These are phyloP conservation scores for Gallinago jamesoni DNA, from an alignment of 2,113 vertebrate genomes.

Conservation along the genomic window DNA sequence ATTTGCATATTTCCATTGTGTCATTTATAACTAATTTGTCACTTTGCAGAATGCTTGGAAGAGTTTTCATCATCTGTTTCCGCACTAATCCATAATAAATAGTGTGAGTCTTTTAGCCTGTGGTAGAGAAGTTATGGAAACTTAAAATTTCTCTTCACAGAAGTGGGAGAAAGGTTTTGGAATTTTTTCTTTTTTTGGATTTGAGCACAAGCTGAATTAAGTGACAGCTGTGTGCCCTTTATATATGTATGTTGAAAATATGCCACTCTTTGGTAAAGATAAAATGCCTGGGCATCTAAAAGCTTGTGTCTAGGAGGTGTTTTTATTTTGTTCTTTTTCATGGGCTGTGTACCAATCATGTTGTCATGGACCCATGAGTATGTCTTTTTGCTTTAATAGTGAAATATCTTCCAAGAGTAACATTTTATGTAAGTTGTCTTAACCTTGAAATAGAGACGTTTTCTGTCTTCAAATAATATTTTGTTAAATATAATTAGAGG, in stretches of 20 bases:
- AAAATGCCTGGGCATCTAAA: neutral
- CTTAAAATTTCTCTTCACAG: neutral
- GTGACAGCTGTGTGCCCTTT: neutral
- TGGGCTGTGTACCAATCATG: neutral
- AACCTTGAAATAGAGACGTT: neutral
- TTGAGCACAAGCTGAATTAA: neutral
- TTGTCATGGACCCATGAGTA: accelerated
- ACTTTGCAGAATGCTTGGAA: neutral
- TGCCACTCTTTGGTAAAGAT: neutral
- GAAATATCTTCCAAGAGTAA: neutral
- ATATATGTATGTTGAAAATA: neutral
- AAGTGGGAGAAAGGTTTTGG: neutral
- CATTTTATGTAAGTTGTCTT: neutral
- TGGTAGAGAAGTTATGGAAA: neutral
- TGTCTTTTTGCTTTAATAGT: neutral
- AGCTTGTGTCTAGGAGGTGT: neutral
- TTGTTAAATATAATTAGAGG: neutral
- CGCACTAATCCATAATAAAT: neutral
- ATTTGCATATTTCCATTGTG: neutral
- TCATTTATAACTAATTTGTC: neutral
- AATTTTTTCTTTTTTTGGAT: neutral
- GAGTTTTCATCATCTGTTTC: neutral
- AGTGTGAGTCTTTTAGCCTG: neutral
- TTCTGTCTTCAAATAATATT: neutral
- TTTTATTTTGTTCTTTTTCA: neutral